Base-by-base conservation (phyloP, 37 sponge, comb jelly and placozoan genomes). In the Beroe forskalii region DNA sequence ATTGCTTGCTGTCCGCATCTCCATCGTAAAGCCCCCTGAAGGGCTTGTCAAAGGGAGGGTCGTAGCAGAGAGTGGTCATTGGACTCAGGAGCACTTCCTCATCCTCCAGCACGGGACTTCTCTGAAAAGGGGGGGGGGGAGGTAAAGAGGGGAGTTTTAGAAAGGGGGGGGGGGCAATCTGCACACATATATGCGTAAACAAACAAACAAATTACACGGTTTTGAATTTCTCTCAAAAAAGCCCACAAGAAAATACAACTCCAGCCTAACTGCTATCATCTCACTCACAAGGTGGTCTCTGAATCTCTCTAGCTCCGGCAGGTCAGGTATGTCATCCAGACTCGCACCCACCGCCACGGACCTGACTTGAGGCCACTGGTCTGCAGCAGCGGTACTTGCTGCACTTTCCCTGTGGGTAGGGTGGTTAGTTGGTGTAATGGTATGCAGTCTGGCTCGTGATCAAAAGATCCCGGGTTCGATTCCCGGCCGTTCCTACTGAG, bases 11-110 rank as follows among this genome's bases (percentile, higher is more conserved):
- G 12, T 48, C 55, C 12, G 12, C 55, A 17, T 48, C 12, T 12
- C 55, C 55, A 48, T 48, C 55, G 12, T 48, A 48, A 12, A 48
- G 55, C 55, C 23, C 44, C n/a, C 55, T 80, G 55, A 80, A 80
- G 55, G 86, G 37, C 30, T 30, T 80, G 22, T 80, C 86, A 43
- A 80, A 80, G 30, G 86, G 86, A 44, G 86, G 86, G 40, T 80
- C 86, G 31, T 80, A 80, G 48, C 86, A 80, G 86, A 80, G 86
- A 6, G 86, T 43, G 20, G 86, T 80, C 86, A 80, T 80, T 43
- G 86, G 86, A 44, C 55, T 44, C 28, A 80, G 44, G 22, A 80
- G 86, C 2, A 14, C 40, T 44, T 80, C 86, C 25, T 80, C 55
- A 44, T 41, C 55, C 27, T 80, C 86, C 27, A 69, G 39, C 39